A percentile compares a stretch with the other conserved stretches of the same genome.
phyloP scores from a whole-genome alignment of 2,888 invertebrate species.

The Chalcosyrphus nemorum region DNA sequence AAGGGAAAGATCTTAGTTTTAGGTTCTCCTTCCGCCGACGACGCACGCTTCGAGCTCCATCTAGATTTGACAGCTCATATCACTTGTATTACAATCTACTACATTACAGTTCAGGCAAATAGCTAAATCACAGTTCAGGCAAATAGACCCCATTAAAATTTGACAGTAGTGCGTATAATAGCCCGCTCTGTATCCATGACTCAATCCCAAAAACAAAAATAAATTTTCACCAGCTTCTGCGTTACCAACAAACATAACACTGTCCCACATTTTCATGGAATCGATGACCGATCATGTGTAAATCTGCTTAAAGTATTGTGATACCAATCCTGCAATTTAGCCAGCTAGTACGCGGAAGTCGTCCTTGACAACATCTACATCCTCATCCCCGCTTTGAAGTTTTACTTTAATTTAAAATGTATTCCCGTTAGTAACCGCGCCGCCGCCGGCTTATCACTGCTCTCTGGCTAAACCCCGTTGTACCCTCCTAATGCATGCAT shows the following conservation, averaged over 20 bases:
- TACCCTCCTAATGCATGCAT: slow-evolving; percentile 16
- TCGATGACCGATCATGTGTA: slow-evolving; percentile 18
- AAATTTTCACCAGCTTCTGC: too few species aligned
- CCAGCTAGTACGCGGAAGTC: not conserved
- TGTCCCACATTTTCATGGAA: not conserved
- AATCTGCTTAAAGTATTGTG: slow-evolving; percentile 17
- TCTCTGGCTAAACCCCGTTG: slow-evolving; percentile 1
- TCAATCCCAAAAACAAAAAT: too few species aligned
- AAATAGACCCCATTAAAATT: too few species aligned
- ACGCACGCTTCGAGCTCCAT: too few species aligned
- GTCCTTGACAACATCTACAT: not conserved
- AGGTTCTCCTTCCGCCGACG: too few species aligned
- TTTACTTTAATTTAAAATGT: slow-evolving; percentile 28
- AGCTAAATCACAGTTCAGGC: too few species aligned
- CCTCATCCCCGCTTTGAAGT: slow-evolving; percentile 2
- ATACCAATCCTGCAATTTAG: not conserved
- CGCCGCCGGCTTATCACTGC: slow-evolving; percentile 17
- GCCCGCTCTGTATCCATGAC: too few species aligned
- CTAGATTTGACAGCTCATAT: too few species aligned
- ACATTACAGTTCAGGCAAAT: too few species aligned
- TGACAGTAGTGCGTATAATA: too few species aligned
- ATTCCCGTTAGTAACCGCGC: slow-evolving; percentile 33
- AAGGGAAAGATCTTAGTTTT: too few species aligned
- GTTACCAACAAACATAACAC: not conserved
- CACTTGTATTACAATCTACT: too few species aligned